Percentiles rank a stretch among this genome's conserved stretches.
phyloP scores from a whole-genome alignment of 2,797 vertebrate species.

The Simalia tracyae region DNA sequence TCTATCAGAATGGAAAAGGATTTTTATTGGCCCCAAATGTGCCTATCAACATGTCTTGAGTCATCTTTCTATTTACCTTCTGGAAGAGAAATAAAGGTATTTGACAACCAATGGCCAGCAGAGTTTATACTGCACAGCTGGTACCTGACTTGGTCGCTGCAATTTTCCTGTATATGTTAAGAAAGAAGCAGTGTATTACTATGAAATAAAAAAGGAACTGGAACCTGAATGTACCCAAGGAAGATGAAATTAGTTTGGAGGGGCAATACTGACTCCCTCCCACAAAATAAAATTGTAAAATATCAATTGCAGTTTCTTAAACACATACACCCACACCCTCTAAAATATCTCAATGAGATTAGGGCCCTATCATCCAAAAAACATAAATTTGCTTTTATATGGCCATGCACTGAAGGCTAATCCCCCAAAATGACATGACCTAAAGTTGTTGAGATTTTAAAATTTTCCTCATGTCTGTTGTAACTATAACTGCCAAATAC shows the following conservation, averaged over 20 bases:
- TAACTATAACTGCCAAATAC: conserved; percentile 7
- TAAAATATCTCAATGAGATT: background rate
- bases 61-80: background rate
- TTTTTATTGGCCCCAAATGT: background rate
- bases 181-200: background rate
- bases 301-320: background rate
- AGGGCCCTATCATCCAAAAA: background rate
- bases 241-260: background rate
- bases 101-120: background rate
- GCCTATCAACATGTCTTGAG: background rate
- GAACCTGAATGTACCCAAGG: background rate
- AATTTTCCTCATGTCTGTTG: background rate
- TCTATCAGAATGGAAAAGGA: background rate
- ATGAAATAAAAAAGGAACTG: background rate
- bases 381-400: background rate
- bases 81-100: background rate
- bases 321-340: background rate
- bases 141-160: too few relatives aligned
- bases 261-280: background rate
- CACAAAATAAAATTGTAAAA: background rate
- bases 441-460: conserved; percentile 1
- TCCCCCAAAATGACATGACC: background rate
- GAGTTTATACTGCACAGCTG: background rate
- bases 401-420: background rate
- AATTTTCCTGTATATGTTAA: background rate